Evolutionary conservation across 2,888 invertebrate species (phyloP).

Genomic region (Allophyes oxyacanthae): DNA sequence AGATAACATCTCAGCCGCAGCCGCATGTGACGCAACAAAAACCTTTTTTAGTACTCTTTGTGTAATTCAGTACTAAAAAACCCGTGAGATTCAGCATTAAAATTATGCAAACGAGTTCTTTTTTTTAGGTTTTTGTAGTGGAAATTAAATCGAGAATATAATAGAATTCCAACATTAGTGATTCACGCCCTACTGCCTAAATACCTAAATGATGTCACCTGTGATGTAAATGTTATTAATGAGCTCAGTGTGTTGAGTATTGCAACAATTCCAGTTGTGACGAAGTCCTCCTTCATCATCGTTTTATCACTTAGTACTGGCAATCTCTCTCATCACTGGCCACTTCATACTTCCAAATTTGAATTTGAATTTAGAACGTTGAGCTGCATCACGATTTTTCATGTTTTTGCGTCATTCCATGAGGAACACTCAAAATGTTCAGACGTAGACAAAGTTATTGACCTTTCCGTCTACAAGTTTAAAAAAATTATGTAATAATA

Average conservation of each 20-base stretch:
- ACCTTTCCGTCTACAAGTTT: too few relatives aligned
- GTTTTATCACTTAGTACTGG: too few relatives aligned
- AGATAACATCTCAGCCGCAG: constrained; percentile 62
- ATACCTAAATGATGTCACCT: constrained; percentile 50
- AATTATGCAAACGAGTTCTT: constrained; percentile 25
- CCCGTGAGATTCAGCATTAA: constrained; percentile 25
- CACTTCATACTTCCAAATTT: too few relatives aligned
- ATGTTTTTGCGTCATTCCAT: too few relatives aligned
- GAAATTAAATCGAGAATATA: constrained; percentile 29
- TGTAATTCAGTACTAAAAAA: constrained; percentile 41
- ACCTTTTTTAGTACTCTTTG: constrained; percentile 48
- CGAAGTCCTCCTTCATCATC: too few relatives aligned
- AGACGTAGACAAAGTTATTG: too few relatives aligned
- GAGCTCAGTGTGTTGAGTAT: too few relatives aligned
- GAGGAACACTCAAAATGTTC: too few relatives aligned
- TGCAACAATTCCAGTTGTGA: constrained; percentile 39
- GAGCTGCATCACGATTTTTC: too few relatives aligned
- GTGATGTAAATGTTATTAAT: constrained; percentile 32
- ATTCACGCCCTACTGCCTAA: constrained; percentile 37
- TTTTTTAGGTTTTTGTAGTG: constrained; percentile 21
- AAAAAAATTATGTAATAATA: too few relatives aligned
- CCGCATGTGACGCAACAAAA: constrained; percentile 50
- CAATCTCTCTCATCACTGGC: too few relatives aligned
- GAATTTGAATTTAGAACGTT: too few relatives aligned
- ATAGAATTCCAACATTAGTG: constrained; percentile 32